Evolutionary conservation across 1,140 invertebrate genomes (phyloP), one percentile per base, ranked within the genome.

Genomic region (Pseudomyrmex pallidus): DNA sequence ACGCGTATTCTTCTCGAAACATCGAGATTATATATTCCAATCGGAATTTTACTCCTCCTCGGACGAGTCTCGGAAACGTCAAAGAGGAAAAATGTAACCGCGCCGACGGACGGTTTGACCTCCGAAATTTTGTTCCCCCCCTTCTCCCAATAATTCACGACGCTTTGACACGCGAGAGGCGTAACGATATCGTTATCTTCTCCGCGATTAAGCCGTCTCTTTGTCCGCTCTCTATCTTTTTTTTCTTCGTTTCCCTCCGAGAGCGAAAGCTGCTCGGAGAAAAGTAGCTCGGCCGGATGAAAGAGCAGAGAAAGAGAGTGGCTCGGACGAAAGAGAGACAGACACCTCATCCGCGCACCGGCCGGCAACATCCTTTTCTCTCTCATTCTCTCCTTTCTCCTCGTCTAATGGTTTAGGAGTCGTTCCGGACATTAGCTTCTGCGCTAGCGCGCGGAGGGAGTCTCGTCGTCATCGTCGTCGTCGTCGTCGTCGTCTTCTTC

Each of bases 391-490:
- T 73, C 67, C 62, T 67, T 77, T 61, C 56, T 85, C 57, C 76
- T 87, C 77, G 61, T 90, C 88, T 93, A 93, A 94, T 93, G 91
- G 89, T 93, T 91, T 88, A 85, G 87, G 89, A 92, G 90, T 91
- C 93, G 91, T 93, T 94, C 88, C 91, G 91, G 91, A 94, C 93
- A 94, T 94, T 94, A 94, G 92, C 92, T 93, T 91, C 91, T 90
- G 88, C 88, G 66, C 76, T 80, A 80, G 76, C 66, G 82, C 80
- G 86, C 67, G 76, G 82, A 87, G 85, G 87, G 76, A 90, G 70
- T 62, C 76, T 70, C 52, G 50, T 83, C 63, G 70, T 70, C 64
- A 48, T 82, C 80, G 83, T 64, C 74, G n/a, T 22, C 68, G 46
- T 70, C 74, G 2, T 84, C 73, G 5, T 87, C 54, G 13, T 73